Base-by-base conservation (phyloP, 2,113 vertebrate genomes). In the Laticauda colubrina region DNA sequence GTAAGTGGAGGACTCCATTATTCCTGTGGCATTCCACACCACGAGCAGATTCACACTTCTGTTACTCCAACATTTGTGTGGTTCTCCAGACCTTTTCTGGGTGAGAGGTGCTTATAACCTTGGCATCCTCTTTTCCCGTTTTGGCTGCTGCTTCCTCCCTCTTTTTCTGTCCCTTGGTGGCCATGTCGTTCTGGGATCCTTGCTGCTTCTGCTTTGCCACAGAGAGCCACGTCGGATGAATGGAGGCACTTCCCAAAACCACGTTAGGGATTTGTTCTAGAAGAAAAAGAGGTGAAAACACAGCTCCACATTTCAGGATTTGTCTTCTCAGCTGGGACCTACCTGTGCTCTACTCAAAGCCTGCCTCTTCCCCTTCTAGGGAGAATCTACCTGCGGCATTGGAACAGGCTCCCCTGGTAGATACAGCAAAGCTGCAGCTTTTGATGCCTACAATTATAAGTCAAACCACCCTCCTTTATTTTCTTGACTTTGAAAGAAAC, bases 141-240 rank as follows among this genome's bases (percentile, higher is more conserved):
- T 96, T 97, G 91, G 90, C 95, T 85, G 94, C 94, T 29, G 87
- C 45, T 34, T 93, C 97, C n/a, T 96, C 97, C 24, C 98, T 97
- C 56, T 26, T 26, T 93, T 91, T 94, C n/a, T n/a, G 92, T 87
- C 96, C 96, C 96, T 96, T 96, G 85, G 90, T 90, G 89, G 98
- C 94, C 1, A 95, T 94, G 43, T 96, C 96, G 7, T 97, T 97
- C 90, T 97, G 98, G 93, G 98, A 98, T 95, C 97, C 94, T 93
- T 94, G 98, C 93, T 98, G 98, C 90, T 98, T 99, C 91, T 98
- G 98, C 95, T 98, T 99, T 94, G 98, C 97, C 97, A 98, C 48
- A 21, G 97, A 98, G 91, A 99, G 94, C 98, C 98, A 99, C 89
- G 96, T 95, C 89, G 98, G 98, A 94, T 98, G 96, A 61, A 97